A percentile compares a stretch with the other conserved stretches of the same genome.
These are phyloP conservation scores for Stigmatopora argus DNA, from an alignment of 2,113 vertebrate species.

Conservation along the genomic window DNA sequence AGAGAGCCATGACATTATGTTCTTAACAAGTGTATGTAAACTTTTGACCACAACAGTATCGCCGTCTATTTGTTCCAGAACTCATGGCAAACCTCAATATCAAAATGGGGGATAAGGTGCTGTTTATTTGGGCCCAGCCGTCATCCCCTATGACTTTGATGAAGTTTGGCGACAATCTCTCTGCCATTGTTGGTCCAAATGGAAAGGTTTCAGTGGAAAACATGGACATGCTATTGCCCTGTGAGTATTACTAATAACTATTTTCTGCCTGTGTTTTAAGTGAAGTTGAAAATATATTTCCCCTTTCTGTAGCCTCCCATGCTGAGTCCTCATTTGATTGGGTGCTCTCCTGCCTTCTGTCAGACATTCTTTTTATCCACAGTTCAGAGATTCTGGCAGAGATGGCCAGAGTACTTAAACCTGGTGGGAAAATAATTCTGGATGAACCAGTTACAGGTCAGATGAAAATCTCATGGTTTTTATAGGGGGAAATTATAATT, in stretches of 20 bases:
- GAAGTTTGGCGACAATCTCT: slow-evolving; percentile 68
- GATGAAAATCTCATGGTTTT: slow-evolving; percentile 10
- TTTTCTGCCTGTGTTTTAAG: not conserved
- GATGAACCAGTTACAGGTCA: slow-evolving; percentile 77
- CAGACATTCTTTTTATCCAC: slow-evolving; percentile 73
- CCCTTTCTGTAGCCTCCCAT: slow-evolving; percentile 73
- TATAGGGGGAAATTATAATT: no score
- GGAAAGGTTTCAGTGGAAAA: slow-evolving; percentile 79
- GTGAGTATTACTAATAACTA: slow-evolving; percentile 64
- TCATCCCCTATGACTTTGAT: slow-evolving; percentile 62
- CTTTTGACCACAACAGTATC: no score
- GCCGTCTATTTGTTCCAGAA: slow-evolving; percentile 13
- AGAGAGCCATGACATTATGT: no score
- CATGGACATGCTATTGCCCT: slow-evolving; percentile 72
- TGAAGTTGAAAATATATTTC: not conserved
- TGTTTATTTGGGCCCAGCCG: slow-evolving; percentile 79
- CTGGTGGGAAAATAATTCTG: slow-evolving; percentile 80
- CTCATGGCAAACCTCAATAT: slow-evolving; percentile 78
- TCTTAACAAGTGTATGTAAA: no score
- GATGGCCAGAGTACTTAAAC: slow-evolving; percentile 82
- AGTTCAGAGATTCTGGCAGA: slow-evolving; percentile 77
- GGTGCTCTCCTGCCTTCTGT: slow-evolving; percentile 76
- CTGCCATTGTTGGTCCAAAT: slow-evolving; percentile 62
- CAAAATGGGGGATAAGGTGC: slow-evolving; percentile 72
- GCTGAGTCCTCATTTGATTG: slow-evolving; percentile 78